Evolutionary conservation across 2,888 invertebrate species (phyloP), one percentile per base, ranked within the genome.

Genomic region (Cephus nigrinus): DNA sequence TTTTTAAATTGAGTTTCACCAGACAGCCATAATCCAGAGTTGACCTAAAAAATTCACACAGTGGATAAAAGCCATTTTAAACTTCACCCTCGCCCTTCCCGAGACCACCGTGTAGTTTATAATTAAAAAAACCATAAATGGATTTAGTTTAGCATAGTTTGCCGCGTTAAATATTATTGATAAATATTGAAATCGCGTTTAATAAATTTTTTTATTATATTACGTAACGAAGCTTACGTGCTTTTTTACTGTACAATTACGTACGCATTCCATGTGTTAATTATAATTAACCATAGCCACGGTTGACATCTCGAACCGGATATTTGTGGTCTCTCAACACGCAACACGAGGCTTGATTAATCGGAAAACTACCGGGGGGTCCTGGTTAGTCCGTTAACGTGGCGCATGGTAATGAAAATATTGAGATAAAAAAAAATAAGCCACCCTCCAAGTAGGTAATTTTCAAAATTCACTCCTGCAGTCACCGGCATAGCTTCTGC

Each of bases 231-330:
- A 55, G 55, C 55, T 23, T 23, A 55, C 55, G 55, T 55, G 55
- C 15, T 23, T 23, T 23, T 23, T 23, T 55, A 0, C 55, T 55
- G 23, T 84, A 83, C 77, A 80, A 77, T 77, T 75, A 76, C 34
- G 78, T 73, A 75, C 74, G 76, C 77, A 78, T 83, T 81, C 78
- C 73, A 75, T 74, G 71, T 82, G 79, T 78, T 86, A 84, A 85
- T 84, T 82, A 84, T 83, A 86, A 86, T 86, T 85, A 85, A 82
- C 79, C 35, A 74, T 69, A 71, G 68, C 71, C 74, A 23, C 36
- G 74, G 55, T 76, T 77, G 83, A 80, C 80, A 79, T 75, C 78
- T 68, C 40, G 69, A 40, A 23, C 79, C 74, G 79, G 69, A 78
- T 79, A 80, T 79, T 79, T 68, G 73, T 68, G 71, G 76, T 76